phyloP scores from a whole-genome alignment of 1,140 invertebrate species.

The Tetragonula clypearis region DNA sequence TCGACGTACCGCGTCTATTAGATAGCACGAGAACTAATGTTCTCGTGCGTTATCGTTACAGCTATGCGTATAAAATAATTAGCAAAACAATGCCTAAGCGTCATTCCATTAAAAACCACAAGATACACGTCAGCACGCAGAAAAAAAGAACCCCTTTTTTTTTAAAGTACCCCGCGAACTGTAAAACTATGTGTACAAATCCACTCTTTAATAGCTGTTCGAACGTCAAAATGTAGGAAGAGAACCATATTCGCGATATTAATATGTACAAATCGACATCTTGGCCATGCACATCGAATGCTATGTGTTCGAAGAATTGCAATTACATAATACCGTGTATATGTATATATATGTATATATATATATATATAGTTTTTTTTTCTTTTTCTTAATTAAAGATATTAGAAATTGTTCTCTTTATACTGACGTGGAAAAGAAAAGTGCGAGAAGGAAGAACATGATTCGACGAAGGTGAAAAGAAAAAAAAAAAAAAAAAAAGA shows the following conservation, averaged over 20 bases:
- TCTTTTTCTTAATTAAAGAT: not conserved
- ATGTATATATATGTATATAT: not conserved
- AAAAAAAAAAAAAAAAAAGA: not conserved
- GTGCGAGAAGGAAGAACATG: conserved; percentile 65
- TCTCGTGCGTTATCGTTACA: conserved; percentile 41
- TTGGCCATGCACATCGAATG: conserved; percentile 2
- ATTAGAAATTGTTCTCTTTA: conserved; percentile 16
- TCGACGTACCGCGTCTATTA: conserved; percentile 63
- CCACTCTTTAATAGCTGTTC: not conserved
- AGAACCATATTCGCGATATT: conserved; percentile 14
- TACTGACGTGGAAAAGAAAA: conserved; percentile 38
- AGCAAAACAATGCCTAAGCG: conserved; percentile 68
- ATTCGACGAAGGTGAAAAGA: conserved; percentile 35
- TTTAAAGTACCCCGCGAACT: conserved; percentile 3
- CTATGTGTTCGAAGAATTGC: not conserved
- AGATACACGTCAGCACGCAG: conserved; percentile 44
- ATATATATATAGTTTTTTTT: not conserved
- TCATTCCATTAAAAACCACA: conserved; percentile 63
- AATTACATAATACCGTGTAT: not conserved
- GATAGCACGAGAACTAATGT: no score
- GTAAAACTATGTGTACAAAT: conserved; percentile 26
- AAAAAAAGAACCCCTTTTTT: not conserved
- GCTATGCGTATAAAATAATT: conserved; percentile 63
- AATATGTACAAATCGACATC: conserved; percentile 54
- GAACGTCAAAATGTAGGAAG: conserved; percentile 37